Evolutionary conservation across 2,797 vertebrate genomes (phyloP).

Genomic region (Lophius americanus): DNA sequence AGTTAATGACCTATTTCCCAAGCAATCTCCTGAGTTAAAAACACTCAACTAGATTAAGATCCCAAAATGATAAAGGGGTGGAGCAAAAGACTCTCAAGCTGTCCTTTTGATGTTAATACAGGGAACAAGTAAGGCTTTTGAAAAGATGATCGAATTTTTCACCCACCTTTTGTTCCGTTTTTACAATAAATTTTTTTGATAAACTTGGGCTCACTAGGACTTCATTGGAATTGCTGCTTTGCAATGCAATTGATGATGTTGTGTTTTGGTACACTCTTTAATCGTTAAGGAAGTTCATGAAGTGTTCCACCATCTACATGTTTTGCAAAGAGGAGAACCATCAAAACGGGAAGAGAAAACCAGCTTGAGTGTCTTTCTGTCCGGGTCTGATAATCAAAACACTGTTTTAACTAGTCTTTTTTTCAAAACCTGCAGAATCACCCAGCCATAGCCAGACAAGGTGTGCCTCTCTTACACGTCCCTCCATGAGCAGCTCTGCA

Average conservation of each 20-base stretch:
- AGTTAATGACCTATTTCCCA: constrained; percentile 30
- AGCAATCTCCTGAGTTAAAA: constrained; percentile 24
- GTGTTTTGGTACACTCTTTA: constrained; percentile 36
- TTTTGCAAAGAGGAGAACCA: constrained; percentile 30
- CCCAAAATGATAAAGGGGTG: constrained; percentile 25
- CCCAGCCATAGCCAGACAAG: constrained; percentile 86
- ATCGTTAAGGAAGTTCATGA: constrained; percentile 22
- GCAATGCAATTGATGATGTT: constrained; percentile 43
- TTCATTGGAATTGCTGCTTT: constrained; percentile 8
- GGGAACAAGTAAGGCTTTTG: constrained; percentile 18
- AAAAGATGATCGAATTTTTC: constrained; percentile 31
- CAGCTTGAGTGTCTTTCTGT: constrained; percentile 56
- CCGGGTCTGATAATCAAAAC: constrained; percentile 67
- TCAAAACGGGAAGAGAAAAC: constrained; percentile 25
- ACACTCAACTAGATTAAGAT: constrained; percentile 21
- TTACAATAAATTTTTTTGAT: constrained; percentile 29
- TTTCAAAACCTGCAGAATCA: constrained; percentile 88
- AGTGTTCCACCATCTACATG: constrained; percentile 18
- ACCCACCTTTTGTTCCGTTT: constrained; percentile 39
- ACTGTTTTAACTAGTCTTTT: constrained; percentile 78
- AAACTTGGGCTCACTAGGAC: constrained; percentile 17
- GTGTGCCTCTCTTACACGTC: constrained; percentile 88
- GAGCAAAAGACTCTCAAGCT: constrained; percentile 27
- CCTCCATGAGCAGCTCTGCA: constrained; percentile 83
- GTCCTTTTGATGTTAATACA: constrained; percentile 51